Percentiles rank a stretch among this genome's conserved stretches.
Conservation (phyloP, 1,140 invertebrate genomes). For the Bombus pyrosoma region DNA sequence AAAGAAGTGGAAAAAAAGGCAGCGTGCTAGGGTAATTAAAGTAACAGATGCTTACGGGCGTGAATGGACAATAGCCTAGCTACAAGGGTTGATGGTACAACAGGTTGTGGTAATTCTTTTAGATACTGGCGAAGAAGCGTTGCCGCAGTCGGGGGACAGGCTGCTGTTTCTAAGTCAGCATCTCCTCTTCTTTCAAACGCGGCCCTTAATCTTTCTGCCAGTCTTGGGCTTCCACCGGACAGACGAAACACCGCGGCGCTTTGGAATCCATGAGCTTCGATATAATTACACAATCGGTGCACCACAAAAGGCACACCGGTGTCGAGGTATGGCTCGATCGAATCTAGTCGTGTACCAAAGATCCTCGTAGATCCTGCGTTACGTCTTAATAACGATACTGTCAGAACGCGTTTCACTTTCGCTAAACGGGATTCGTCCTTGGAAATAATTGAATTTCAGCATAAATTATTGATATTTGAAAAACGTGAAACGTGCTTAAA, state of each 20-base stretch:
- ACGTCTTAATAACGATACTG: slow-evolving; percentile 76
- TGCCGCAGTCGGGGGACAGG: slow-evolving; percentile 80
- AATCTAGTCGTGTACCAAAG: slow-evolving; percentile 78
- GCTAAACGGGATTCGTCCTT: slow-evolving; percentile 80
- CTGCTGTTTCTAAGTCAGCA: slow-evolving; percentile 80
- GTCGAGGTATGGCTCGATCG: slow-evolving; percentile 75
- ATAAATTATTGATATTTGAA: not conserved
- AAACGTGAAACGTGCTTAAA: not conserved
- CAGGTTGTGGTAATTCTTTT: slow-evolving; percentile 82
- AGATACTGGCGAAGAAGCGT: slow-evolving; percentile 82
- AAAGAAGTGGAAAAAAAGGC: not conserved
- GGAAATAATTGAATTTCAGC: not conserved
- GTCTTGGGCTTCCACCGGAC: slow-evolving; percentile 77
- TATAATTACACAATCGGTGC: slow-evolving; percentile 80
- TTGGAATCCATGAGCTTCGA: slow-evolving; percentile 80
- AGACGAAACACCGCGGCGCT: slow-evolving; percentile 79
- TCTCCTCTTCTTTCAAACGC: slow-evolving; percentile 82
- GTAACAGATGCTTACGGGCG: slow-evolving; percentile 68
- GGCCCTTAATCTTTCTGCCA: slow-evolving; percentile 79
- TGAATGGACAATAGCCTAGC: slow-evolving; percentile 78
- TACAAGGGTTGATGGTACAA: slow-evolving; percentile 78
- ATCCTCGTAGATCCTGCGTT: slow-evolving; percentile 68
- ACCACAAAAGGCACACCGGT: slow-evolving; percentile 80
- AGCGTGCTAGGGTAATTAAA: too few relatives aligned
- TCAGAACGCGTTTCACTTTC: slow-evolving; percentile 79